A percentile compares a stretch with the other conserved stretches of the same genome.
phyloP scores from a whole-genome alignment of 2,888 invertebrate species.

The Loripinus fragilis region DNA sequence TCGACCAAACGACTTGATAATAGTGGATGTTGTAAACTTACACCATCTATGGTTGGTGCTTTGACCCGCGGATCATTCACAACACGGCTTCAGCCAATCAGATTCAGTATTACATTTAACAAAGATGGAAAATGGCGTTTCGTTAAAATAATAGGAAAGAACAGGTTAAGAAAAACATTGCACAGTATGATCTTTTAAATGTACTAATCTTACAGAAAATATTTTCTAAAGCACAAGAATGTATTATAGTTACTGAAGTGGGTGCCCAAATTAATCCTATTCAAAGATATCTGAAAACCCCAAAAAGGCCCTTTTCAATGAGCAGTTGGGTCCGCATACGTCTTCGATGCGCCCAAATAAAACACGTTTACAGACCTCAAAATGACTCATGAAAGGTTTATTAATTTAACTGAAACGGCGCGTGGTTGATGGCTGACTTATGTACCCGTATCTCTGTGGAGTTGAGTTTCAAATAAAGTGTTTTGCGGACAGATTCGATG shows the following conservation, averaged over 20 bases:
- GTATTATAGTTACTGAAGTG: too few relatives aligned
- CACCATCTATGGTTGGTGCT: constrained; percentile 23
- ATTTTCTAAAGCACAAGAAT: too few relatives aligned
- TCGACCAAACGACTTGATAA: constrained; percentile 6
- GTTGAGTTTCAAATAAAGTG: constrained; percentile 18
- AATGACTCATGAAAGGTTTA: constrained; percentile 39
- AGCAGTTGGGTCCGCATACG: background rate
- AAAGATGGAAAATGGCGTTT: too few relatives aligned
- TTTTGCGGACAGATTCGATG: background rate
- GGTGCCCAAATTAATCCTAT: too few relatives aligned
- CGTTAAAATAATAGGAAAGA: too few relatives aligned
- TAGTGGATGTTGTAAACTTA: constrained; percentile 47
- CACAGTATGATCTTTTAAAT: too few relatives aligned
- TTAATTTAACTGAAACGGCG: constrained; percentile 21
- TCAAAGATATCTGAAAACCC: too few relatives aligned
- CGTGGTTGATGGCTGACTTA: constrained; percentile 17
- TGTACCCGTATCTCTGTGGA: background rate
- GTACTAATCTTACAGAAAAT: too few relatives aligned
- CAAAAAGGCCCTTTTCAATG: too few relatives aligned
- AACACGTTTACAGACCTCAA: constrained; percentile 2
- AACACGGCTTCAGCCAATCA: background rate
- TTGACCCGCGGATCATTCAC: background rate
- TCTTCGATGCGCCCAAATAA: background rate
- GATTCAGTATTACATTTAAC: background rate
- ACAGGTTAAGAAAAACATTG: too few relatives aligned